These are phyloP conservation scores for Amphimedon queenslandica DNA, from an alignment of 37 sponge, comb jelly and placozoan species.

Conservation along the genomic window DNA sequence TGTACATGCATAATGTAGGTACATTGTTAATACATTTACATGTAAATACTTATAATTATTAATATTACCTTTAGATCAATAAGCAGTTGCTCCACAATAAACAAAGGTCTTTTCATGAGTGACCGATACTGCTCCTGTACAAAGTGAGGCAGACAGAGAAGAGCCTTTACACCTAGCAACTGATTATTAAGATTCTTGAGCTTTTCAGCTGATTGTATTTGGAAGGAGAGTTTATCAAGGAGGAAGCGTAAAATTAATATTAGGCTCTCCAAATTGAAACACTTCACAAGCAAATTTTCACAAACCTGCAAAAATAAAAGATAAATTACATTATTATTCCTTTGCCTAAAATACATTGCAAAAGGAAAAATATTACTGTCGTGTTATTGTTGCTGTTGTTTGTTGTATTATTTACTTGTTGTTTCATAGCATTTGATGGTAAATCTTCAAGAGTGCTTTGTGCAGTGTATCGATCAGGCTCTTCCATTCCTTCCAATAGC, in stretches of 20 bases:
- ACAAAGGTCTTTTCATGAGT: conserved; percentile 45
- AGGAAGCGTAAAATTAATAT: conserved; percentile 54
- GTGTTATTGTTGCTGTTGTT: no score
- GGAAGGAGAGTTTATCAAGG: conserved; percentile 9
- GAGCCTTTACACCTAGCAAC: conserved; percentile 62
- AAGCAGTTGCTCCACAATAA: conserved; percentile 86
- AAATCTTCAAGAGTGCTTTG: conserved; percentile 34
- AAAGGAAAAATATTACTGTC: no score
- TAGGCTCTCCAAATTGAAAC: conserved; percentile 24
- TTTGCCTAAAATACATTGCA: no score
- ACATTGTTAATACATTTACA: background rate
- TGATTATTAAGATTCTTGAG: conserved; percentile 24
- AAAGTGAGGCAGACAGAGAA: conserved; percentile 54
- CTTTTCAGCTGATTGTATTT: background rate
- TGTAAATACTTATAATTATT: background rate
- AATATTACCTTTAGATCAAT: conserved; percentile 79
- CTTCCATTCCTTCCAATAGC: conserved; percentile 27
- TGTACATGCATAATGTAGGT: no score
- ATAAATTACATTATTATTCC: background rate
- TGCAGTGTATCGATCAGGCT: conserved; percentile 36
- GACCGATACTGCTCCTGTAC: conserved; percentile 30
- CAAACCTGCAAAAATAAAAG: background rate
- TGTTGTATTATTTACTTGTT: conserved; percentile 10
- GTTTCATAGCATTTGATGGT: conserved; percentile 10
- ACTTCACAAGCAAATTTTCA: background rate